A percentile compares a stretch with the other conserved stretches of the same genome.
Evolutionary conservation across 1,140 invertebrate genomes (phyloP).

Genomic region (Proales similis): DNA sequence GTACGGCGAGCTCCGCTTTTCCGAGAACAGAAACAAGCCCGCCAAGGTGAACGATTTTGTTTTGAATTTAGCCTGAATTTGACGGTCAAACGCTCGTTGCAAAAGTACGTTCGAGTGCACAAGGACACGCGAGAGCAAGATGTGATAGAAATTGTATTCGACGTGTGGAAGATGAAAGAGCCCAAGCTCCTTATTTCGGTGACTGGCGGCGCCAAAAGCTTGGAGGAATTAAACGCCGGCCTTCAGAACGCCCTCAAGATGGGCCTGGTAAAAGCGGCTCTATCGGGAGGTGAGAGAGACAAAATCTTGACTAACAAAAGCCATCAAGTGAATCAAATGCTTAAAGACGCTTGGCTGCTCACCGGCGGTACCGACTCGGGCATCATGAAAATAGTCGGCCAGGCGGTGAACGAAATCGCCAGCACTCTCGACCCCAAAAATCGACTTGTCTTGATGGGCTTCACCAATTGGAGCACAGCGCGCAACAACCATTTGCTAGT

Average conservation of each 20-base stretch:
- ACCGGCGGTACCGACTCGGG: constrained; percentile 54
- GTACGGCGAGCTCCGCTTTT: no score
- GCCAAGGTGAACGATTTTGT: no score
- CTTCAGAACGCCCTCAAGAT: constrained; percentile 20
- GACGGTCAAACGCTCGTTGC: no score
- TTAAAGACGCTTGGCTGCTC: constrained; percentile 52
- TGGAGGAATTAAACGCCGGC: constrained; percentile 1
- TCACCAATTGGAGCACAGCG: constrained; percentile 53
- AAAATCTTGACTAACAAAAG: constrained; percentile 17
- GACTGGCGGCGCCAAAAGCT: constrained; percentile 52
- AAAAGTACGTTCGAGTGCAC: no score
- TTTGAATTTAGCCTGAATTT: no score
- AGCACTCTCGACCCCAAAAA: not conserved
- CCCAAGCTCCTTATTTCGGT: constrained; percentile 55
- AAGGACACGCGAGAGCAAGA: no score
- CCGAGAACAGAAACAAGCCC: no score
- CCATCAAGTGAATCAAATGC: not conserved
- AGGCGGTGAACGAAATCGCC: constrained; percentile 51
- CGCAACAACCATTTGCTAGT: constrained; percentile 25
- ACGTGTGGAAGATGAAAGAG: not conserved
- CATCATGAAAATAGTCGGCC: constrained; percentile 55
- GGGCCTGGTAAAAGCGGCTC: constrained; percentile 7
- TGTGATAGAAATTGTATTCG: constrained; percentile 4
- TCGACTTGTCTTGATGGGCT: constrained; percentile 41
- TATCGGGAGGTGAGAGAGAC: constrained; percentile 3